Conservation (phyloP, 2,113 vertebrate genomes). For the Amphiprion ocellaris region DNA sequence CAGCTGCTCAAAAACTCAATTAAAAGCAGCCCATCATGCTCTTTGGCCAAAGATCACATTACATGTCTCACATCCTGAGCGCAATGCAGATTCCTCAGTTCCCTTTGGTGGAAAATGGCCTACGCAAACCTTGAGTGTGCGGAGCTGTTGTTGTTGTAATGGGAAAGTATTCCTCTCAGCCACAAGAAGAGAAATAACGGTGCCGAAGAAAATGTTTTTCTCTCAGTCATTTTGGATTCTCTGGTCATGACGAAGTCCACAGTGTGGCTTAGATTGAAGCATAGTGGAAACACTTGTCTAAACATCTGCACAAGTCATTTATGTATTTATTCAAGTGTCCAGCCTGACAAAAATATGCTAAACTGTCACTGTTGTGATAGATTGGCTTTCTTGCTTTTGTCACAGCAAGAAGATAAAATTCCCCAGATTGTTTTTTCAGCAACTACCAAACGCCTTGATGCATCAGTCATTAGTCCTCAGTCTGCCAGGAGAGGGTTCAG, state of each 20-base stretch:
- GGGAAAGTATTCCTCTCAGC: conserved; percentile 54
- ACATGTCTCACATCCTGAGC: conserved; percentile 54
- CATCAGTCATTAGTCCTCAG: neutral
- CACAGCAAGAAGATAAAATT: conserved; percentile 1
- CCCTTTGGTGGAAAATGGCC: conserved; percentile 60
- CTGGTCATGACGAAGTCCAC: conserved; percentile 49
- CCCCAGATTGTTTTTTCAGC: neutral
- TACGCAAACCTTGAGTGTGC: conserved; percentile 22
- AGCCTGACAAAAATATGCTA: neutral
- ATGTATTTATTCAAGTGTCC: conserved; percentile 58
- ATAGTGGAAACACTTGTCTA: conserved; percentile 75
- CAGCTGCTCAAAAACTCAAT: conserved; percentile 64
- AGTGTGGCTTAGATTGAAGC: conserved; percentile 49
- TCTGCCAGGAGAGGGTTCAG: neutral
- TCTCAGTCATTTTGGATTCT: conserved; percentile 52
- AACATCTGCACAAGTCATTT: conserved; percentile 61
- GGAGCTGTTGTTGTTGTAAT: conserved; percentile 61
- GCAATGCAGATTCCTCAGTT: conserved; percentile 47
- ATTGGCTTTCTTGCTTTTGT: conserved; percentile 22
- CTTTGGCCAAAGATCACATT: conserved; percentile 58
- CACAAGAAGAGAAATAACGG: conserved; percentile 55
- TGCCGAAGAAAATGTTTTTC: conserved; percentile 42
- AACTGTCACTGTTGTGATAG: conserved; percentile 24
- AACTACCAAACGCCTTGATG: neutral
- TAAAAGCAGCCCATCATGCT: conserved; percentile 57